These are phyloP conservation scores for Halictus ligatus DNA, from an alignment of 2,888 invertebrate species.

Conservation along the genomic window DNA sequence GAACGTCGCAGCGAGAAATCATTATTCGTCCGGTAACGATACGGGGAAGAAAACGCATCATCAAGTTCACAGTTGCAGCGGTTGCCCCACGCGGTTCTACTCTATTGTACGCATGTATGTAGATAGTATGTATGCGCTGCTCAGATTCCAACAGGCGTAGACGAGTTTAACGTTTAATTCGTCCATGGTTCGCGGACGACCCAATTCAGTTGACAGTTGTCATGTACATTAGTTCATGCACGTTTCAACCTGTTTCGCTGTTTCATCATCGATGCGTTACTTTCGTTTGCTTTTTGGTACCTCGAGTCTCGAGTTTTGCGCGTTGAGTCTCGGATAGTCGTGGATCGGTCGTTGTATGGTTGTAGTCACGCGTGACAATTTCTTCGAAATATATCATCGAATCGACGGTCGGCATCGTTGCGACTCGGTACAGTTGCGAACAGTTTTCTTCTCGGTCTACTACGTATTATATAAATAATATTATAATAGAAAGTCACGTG, in stretches of 20 bases:
- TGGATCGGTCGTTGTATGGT: not conserved
- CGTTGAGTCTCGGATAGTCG: not conserved
- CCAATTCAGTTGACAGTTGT: slow-evolving; percentile 22
- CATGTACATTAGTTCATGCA: slow-evolving; percentile 11
- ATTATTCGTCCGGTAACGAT: not conserved
- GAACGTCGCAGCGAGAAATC: not conserved
- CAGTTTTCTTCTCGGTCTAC: not conserved
- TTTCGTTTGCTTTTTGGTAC: not conserved
- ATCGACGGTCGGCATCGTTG: not conserved
- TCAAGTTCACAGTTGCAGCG: not conserved
- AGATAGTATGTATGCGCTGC: not conserved
- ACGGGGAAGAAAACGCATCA: not conserved
- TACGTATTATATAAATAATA: not conserved
- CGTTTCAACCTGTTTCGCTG: not conserved
- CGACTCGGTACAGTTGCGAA: not conserved
- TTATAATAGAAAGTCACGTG: not conserved
- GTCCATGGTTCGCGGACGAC: slow-evolving; percentile 22
- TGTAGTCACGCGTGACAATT: not conserved
- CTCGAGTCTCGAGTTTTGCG: not conserved
- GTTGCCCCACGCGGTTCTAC: not conserved
- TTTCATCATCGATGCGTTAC: not conserved
- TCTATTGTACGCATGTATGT: not conserved
- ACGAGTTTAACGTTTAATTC: slow-evolving; percentile 28
- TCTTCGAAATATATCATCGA: not conserved
- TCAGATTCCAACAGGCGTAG: not conserved